Evolutionary conservation across 2,888 invertebrate genomes (phyloP).

Genomic region (Odontocolon sp.): DNA sequence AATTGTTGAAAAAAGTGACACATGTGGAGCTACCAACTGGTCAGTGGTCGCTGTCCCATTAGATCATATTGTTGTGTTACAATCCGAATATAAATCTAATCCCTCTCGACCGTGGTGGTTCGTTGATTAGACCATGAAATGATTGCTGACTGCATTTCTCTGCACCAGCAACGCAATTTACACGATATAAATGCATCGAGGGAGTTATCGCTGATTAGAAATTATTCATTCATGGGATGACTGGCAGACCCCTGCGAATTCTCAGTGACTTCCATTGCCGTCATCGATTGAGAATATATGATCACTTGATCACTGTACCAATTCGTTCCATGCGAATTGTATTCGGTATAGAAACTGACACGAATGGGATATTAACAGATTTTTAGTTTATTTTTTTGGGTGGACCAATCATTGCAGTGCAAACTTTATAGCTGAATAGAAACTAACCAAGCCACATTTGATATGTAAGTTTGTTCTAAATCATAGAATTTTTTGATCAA

Average conservation of each 20-base stretch:
- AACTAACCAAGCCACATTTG: too few species aligned
- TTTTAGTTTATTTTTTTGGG: too few species aligned
- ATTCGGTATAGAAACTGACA: too few species aligned
- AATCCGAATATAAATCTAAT: conserved; percentile 49
- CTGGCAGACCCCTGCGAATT: not conserved
- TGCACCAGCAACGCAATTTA: conserved; percentile 1
- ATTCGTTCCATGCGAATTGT: not conserved
- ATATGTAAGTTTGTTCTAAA: too few species aligned
- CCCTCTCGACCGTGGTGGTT: conserved; percentile 40
- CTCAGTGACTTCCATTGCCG: not conserved
- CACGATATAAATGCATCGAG: not conserved
- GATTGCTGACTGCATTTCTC: conserved; percentile 38
- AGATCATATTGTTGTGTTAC: conserved; percentile 58
- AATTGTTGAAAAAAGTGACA: conserved; percentile 2
- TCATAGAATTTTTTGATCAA: too few species aligned
- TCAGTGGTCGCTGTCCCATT: conserved; percentile 25
- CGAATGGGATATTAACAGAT: not conserved
- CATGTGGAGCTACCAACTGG: not conserved
- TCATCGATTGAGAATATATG: not conserved
- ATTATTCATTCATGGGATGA: conserved; percentile 53
- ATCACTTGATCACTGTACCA: too few species aligned
- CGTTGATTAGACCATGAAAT: conserved; percentile 43
- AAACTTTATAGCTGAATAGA: too few species aligned
- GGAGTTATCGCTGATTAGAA: conserved; percentile 51
- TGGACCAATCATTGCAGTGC: too few species aligned